These are phyloP conservation scores for Stictonetta naevosa DNA, from an alignment of 2,113 vertebrate species.

Conservation along the genomic window DNA sequence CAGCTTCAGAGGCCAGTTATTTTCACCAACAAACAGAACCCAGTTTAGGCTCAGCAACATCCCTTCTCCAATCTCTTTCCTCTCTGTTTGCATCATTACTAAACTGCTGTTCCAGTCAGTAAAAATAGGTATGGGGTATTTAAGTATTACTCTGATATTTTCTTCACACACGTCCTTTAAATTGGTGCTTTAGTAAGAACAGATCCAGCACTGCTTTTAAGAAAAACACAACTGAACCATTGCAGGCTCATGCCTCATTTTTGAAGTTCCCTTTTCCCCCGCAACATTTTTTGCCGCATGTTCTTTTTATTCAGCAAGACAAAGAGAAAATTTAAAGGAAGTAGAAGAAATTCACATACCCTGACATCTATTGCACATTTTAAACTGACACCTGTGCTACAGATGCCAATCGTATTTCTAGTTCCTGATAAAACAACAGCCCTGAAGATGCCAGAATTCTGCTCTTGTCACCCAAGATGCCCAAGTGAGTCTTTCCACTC, in stretches of 20 bases:
- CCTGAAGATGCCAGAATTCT: neutral
- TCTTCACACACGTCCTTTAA: neutral
- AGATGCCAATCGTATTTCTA: neutral
- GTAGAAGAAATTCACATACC: neutral
- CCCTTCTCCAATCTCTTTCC: neutral
- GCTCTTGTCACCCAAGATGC: neutral
- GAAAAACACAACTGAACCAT: neutral
- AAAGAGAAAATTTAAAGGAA: neutral
- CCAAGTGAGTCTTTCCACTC: neutral
- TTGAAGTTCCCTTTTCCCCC: neutral
- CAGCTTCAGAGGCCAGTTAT: neutral
- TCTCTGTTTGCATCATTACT: neutral
- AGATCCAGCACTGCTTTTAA: neutral
- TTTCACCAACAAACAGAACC: neutral
- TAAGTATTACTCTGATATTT: neutral
- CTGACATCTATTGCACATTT: neutral
- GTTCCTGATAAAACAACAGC: neutral
- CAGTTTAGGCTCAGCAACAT: neutral
- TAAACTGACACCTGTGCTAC: neutral
- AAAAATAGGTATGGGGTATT: neutral
- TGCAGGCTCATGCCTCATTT: neutral
- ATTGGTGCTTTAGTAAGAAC: neutral
- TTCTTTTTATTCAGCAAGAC: neutral
- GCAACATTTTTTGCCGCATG: fast-evolving
- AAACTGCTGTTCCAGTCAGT: neutral